Percentiles rank a stretch among this genome's conserved stretches.
Evolutionary conservation across 1,140 invertebrate species (phyloP).

Genomic region (Phthorimaea operculella): DNA sequence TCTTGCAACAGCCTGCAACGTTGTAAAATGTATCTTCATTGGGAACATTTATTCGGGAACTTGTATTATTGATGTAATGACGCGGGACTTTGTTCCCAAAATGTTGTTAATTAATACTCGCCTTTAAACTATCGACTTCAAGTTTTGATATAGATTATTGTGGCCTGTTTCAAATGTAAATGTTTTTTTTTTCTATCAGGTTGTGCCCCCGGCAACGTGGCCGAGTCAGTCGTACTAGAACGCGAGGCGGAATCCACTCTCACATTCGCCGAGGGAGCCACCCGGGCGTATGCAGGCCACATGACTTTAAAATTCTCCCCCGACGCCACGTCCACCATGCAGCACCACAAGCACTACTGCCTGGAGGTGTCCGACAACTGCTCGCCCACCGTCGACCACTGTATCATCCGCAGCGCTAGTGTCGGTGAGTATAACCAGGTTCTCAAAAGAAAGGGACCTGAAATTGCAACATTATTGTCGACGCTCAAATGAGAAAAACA

Average conservation of each 20-base stretch:
- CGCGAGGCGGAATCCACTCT: slow-evolving; percentile 94
- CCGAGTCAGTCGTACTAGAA: slow-evolving; percentile 94
- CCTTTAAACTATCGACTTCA: too few relatives aligned
- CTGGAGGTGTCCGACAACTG: slow-evolving; percentile 97
- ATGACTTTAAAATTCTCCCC: slow-evolving; percentile 96
- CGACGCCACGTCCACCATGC: slow-evolving; percentile 91
- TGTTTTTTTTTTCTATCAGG: slow-evolving; percentile 50
- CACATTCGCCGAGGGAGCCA: slow-evolving; percentile 95
- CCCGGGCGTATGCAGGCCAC: slow-evolving; percentile 93
- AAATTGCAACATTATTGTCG: too few relatives aligned
- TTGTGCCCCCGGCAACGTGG: slow-evolving; percentile 89
- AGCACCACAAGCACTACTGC: slow-evolving; percentile 98
- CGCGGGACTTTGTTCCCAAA: too few relatives aligned
- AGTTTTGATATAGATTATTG: too few relatives aligned
- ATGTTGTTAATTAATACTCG: too few relatives aligned
- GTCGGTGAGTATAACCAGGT: slow-evolving; percentile 76
- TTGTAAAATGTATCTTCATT: too few relatives aligned
- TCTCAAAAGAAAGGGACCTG: too few relatives aligned
- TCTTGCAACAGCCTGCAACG: too few relatives aligned
- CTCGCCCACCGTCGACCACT: slow-evolving; percentile 95
- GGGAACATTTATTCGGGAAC: too few relatives aligned
- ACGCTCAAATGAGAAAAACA: too few relatives aligned
- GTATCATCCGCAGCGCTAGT: slow-evolving; percentile 94
- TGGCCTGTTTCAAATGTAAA: too few relatives aligned
- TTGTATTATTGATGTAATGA: too few relatives aligned